These are phyloP conservation scores for Tetropium fuscum DNA, from an alignment of 2,888 invertebrate species.

Conservation along the genomic window DNA sequence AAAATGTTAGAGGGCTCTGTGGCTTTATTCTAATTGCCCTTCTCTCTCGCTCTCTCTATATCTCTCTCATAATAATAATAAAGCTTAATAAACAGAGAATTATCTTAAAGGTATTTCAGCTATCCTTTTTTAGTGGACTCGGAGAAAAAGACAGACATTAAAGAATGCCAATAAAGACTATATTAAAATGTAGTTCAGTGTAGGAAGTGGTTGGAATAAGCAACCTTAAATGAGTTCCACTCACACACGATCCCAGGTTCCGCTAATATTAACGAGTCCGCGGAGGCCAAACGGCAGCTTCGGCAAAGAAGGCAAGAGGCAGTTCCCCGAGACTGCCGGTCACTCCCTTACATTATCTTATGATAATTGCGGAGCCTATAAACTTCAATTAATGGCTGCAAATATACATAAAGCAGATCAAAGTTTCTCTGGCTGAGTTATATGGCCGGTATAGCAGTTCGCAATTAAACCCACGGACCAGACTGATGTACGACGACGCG, in stretches of 20 bases:
- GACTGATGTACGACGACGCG: conserved; percentile 64
- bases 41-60: no score
- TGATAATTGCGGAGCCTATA: conserved; percentile 66
- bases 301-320: conserved; percentile 36
- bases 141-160: conserved; percentile 32
- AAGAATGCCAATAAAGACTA: conserved; percentile 41
- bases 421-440: conserved; percentile 65
- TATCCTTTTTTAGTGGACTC: background rate
- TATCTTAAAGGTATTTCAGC: conserved; percentile 1
- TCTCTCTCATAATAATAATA: background rate
- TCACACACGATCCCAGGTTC: conserved; percentile 42
- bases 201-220: conserved; percentile 58
- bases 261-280: conserved; percentile 36
- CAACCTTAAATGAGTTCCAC: conserved; percentile 54
- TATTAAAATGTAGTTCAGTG: conserved; percentile 50
- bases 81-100: conserved; percentile 1
- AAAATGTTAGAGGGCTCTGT: no score
- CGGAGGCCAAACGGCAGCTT: conserved; percentile 40
- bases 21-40: no score
- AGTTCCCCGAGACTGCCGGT: conserved; percentile 54
- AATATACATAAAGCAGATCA: conserved; percentile 66
- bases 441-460: conserved; percentile 61
- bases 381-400: conserved; percentile 66
- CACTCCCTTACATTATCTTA: conserved; percentile 65
- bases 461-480: conserved; percentile 66